Percentiles rank a stretch among this genome's conserved stretches.
phyloP scores from a whole-genome alignment of 1,140 invertebrate genomes.

The Wiebesia pumilae region DNA sequence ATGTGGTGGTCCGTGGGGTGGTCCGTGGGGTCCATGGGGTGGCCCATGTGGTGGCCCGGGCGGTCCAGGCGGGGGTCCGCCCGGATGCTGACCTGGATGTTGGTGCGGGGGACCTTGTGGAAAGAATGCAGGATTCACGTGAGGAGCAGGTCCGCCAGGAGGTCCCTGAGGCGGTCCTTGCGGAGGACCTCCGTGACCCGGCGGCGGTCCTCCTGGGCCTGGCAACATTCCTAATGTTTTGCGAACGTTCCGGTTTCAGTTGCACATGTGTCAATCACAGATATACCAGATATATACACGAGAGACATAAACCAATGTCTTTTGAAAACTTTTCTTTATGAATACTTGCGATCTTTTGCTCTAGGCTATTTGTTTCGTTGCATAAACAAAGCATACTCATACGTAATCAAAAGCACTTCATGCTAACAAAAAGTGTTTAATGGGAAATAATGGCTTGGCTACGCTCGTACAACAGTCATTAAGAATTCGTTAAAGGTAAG shows the following conservation, averaged over 20 bases:
- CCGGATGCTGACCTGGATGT: conserved; percentile 78
- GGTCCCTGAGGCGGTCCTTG: conserved; percentile 77
- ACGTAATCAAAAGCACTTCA: not conserved
- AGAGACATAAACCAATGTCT: not conserved
- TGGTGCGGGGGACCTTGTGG: conserved; percentile 82
- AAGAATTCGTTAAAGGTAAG: not conserved
- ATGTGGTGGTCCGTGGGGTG: conserved; percentile 78
- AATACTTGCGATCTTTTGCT: not conserved
- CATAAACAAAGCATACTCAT: not conserved
- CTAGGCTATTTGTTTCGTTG: not conserved
- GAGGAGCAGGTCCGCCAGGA: conserved; percentile 87
- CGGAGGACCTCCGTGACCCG: conserved; percentile 78
- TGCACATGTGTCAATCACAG: conserved; percentile 37
- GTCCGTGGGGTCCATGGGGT: conserved; percentile 78
- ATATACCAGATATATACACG: conserved; percentile 29
- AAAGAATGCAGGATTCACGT: conserved; percentile 98
- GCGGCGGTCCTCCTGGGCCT: conserved; percentile 78
- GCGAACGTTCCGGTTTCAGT: conserved; percentile 47
- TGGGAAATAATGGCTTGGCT: not conserved
- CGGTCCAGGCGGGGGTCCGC: conserved; percentile 77
- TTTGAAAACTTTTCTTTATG: not conserved
- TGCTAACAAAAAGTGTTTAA: not conserved
- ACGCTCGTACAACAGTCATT: not conserved
- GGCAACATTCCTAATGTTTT: conserved; percentile 70
- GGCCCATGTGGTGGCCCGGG: conserved; percentile 78